Percentiles rank a stretch among this genome's conserved stretches.
Evolutionary conservation across 2,797 vertebrate species (phyloP).

Genomic region (Avahi laniger): DNA sequence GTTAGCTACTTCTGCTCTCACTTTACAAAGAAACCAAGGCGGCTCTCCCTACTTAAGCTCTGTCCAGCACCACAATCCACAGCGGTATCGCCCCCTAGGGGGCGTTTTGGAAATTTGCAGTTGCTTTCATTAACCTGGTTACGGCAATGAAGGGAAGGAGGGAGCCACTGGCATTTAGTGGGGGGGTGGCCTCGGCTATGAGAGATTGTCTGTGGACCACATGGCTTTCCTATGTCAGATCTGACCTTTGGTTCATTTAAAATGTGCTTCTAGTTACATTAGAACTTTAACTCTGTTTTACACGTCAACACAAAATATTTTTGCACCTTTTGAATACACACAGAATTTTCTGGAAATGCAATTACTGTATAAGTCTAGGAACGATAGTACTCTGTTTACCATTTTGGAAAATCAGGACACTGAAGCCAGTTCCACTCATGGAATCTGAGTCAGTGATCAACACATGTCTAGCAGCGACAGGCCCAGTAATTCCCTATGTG

Average conservation of each 20-base stretch:
- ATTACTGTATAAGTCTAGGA: background rate
- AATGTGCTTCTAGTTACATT: slow-evolving; percentile 31
- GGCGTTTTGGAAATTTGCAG: slow-evolving; percentile 1
- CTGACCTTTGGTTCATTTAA: background rate
- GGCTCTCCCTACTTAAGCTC: background rate
- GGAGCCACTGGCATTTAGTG: background rate
- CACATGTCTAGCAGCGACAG: background rate
- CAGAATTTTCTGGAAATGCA: slow-evolving; percentile 11
- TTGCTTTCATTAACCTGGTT: background rate
- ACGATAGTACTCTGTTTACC: background rate
- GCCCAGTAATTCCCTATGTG: background rate
- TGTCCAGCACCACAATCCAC: background rate
- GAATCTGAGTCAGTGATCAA: background rate
- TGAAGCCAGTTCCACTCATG: background rate
- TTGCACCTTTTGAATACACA: slow-evolving; percentile 11
- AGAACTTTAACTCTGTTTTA: slow-evolving; percentile 40
- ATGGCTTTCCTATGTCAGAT: background rate
- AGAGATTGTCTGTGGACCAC: background rate
- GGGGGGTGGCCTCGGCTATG: background rate
- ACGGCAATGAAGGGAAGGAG: background rate
- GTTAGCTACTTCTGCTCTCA: background rate
- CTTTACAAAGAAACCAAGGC: slow-evolving; percentile 1
- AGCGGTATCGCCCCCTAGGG: slow-evolving; percentile 54
- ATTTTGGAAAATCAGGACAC: background rate
- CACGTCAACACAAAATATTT: slow-evolving; percentile 9